Conservation (phyloP, 2,797 vertebrate genomes). For the Chanos chanos region DNA sequence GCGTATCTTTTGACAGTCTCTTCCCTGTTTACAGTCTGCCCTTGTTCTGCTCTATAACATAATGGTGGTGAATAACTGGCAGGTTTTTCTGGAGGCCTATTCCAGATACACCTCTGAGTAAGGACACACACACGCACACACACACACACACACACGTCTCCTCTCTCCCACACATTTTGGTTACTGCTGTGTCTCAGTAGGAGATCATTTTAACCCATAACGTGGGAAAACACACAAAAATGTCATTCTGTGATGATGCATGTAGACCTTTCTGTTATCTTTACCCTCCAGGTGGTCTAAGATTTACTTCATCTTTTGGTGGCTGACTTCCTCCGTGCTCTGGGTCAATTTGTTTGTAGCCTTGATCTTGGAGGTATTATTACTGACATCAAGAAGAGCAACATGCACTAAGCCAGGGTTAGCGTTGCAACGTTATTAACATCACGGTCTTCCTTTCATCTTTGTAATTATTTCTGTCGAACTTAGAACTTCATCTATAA, state of each 20-base stretch:
- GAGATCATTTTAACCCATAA: not conserved
- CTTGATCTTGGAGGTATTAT: too few relatives aligned
- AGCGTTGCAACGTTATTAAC: too few relatives aligned
- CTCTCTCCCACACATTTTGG: slow-evolving; percentile 21
- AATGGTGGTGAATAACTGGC: slow-evolving; percentile 85
- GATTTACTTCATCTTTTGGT: slow-evolving; percentile 49
- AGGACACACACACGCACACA: too few relatives aligned
- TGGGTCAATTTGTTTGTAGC: slow-evolving; percentile 52
- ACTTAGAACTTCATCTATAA: slow-evolving; percentile 4
- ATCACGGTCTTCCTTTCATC: too few relatives aligned
- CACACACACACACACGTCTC: too few relatives aligned
- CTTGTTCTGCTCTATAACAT: slow-evolving; percentile 76
- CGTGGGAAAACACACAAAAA: not conserved
- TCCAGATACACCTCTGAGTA: slow-evolving; percentile 71
- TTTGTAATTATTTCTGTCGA: not conserved
- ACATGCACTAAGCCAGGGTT: too few relatives aligned
- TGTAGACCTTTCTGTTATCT: not conserved
- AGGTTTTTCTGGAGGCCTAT: slow-evolving; percentile 75
- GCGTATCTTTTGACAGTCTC: not conserved
- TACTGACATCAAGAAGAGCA: too few relatives aligned
- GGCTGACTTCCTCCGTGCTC: slow-evolving; percentile 47
- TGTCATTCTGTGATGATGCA: not conserved
- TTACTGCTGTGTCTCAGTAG: not conserved
- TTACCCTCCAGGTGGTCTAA: slow-evolving; percentile 40
- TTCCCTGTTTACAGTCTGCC: slow-evolving; percentile 61